phyloP scores from a whole-genome alignment of 2,797 vertebrate genomes.

The Pseudocheirus occidentalis region DNA sequence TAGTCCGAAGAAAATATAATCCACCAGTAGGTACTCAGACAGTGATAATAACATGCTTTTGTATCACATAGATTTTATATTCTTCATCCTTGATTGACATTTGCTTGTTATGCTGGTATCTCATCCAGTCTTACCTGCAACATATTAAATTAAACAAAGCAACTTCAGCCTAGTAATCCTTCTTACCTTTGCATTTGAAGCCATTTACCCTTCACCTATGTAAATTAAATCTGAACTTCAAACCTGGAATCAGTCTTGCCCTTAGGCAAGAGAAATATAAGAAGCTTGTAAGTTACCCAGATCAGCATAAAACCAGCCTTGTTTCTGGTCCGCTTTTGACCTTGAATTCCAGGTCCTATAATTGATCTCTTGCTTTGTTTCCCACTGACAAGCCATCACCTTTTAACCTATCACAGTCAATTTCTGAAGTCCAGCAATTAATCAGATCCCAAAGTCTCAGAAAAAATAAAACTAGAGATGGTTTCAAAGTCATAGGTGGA shows the following conservation, averaged over 20 bases:
- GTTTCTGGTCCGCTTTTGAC: background rate
- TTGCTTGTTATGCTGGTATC: background rate
- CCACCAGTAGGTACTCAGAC: background rate
- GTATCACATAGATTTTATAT: background rate
- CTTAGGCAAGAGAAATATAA: background rate
- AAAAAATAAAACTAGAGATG: background rate
- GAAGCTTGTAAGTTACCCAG: background rate
- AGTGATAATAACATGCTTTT: background rate
- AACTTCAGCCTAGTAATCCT: background rate
- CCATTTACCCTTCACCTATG: background rate
- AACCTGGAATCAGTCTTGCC: background rate
- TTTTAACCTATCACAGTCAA: background rate
- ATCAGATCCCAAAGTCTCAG: background rate
- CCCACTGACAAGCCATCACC: background rate
- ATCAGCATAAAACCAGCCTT: background rate
- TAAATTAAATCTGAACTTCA: background rate
- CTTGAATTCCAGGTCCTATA: background rate
- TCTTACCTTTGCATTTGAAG: background rate
- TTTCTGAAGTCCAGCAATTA: background rate
- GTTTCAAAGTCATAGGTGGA: background rate
- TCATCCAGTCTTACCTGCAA: background rate
- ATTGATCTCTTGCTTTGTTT: background rate
- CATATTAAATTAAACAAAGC: background rate
- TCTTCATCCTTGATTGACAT: background rate
- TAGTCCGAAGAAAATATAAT: background rate